Conservation (phyloP, 2,113 vertebrate genomes). For the Osmerus mordax region DNA sequence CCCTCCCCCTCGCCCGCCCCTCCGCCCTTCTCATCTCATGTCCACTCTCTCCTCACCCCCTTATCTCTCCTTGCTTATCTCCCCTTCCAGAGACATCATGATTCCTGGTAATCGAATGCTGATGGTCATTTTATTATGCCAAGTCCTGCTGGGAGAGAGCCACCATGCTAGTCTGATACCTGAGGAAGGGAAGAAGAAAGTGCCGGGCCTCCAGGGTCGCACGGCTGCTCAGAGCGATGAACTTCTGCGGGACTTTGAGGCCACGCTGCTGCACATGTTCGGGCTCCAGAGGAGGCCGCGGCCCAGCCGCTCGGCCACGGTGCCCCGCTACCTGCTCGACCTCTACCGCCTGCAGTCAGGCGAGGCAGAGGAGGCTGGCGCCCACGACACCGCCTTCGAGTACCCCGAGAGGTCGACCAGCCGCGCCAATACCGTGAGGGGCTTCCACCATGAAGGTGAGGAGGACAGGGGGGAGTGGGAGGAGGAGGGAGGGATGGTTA, state of each 20-base stretch:
- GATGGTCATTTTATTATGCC: slow-evolving; percentile 99
- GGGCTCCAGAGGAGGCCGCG: slow-evolving; percentile 92
- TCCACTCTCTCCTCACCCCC: slow-evolving; percentile 46
- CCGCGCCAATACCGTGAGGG: slow-evolving; percentile 96
- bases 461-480: background rate
- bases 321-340: slow-evolving; percentile 95
- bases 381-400: slow-evolving; percentile 78
- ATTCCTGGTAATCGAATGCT: slow-evolving; percentile 99
- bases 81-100: slow-evolving; percentile 95
- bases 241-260: slow-evolving; percentile 98
- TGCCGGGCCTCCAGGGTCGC: slow-evolving; percentile 85
- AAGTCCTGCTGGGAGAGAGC: slow-evolving; percentile 97
- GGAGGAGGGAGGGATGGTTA: background rate
- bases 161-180: slow-evolving; percentile 98
- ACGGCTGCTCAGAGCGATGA: slow-evolving; percentile 90
- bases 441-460: slow-evolving; percentile 97
- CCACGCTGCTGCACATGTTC: slow-evolving; percentile 97
- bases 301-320: slow-evolving; percentile 83
- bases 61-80: slow-evolving; percentile 45
- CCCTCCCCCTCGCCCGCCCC: background rate
- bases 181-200: slow-evolving; percentile 95
- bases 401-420: slow-evolving; percentile 94
- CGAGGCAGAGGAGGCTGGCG: slow-evolving; percentile 84
- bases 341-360: slow-evolving; percentile 97
- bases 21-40: slow-evolving; percentile 11